Evolutionary conservation across 2,888 invertebrate genomes (phyloP), one percentile per base, ranked within the genome.

Genomic region (Himalopsyche anomala): DNA sequence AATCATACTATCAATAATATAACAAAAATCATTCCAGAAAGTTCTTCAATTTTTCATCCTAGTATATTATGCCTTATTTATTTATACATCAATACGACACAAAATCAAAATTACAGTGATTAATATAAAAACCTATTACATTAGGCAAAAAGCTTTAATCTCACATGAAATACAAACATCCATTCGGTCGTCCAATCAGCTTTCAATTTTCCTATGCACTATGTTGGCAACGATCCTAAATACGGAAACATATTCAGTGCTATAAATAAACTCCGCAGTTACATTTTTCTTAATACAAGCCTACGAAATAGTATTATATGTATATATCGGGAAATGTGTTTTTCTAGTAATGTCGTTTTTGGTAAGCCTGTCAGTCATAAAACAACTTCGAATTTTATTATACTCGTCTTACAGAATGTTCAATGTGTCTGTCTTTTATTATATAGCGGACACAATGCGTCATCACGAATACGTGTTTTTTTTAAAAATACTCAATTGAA

Each of bases 141-240:
- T 17, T 56, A 56, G 55, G 55, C 55, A 55, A 55, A 55, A 55
- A 55, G 56, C 56, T 56, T 56, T 56, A n/a, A 56, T 56, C 56
- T n/a, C n/a, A 19, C 56, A 56, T n/a, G 1, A 56, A 56, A 56
- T n/a, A 55, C 55, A 56, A 56, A 56, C 56, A 56, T 56, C 3
- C 56, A 56, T 56, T 56, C 56, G n/a, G 56, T 19, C 56, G 17
- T n/a, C 56, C 56, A 56, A 56, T 56, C 17, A 56, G 56, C 56
- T 56, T 56, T 56, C 56, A n/a, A n/a, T 56, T 56, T 56, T 56
- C n/a, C 56, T 19, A n/a, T 56, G 17, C 56, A 56, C 1, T 56
- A 2, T 56, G n/a, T 17, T 56, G 56, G 55, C 55, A 55, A 55
- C 55, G 55, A 11, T 55, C 12, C 17, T 5, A 4, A 11, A 55